A percentile compares a stretch with the other conserved stretches of the same genome.
Evolutionary conservation across 1,140 invertebrate genomes (phyloP).

Genomic region (Notospermus geniculatus): DNA sequence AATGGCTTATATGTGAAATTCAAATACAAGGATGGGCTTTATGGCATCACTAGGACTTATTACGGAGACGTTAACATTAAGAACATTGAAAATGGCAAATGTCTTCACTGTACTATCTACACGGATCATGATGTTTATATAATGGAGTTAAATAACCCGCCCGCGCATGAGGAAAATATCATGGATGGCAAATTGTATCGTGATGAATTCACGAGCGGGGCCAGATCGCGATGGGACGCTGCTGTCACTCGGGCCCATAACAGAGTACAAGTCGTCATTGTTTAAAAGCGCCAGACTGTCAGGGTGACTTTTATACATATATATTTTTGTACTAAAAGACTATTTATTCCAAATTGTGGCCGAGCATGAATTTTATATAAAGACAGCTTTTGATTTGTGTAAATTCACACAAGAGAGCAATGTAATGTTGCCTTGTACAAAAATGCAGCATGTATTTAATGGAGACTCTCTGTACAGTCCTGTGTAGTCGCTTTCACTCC

Average conservation of each 20-base stretch:
- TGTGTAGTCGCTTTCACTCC: too few species aligned
- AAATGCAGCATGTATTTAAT: too few species aligned
- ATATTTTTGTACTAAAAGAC: too few species aligned
- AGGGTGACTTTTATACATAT: too few species aligned
- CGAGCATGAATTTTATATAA: too few species aligned
- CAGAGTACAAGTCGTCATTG: neutral
- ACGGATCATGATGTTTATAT: slow-evolving; percentile 8
- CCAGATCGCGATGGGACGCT: slow-evolving; percentile 3
- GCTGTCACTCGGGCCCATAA: neutral
- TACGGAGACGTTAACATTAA: slow-evolving; percentile 8
- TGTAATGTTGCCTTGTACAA: too few species aligned
- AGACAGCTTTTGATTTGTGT: too few species aligned
- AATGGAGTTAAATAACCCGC: slow-evolving; percentile 1
- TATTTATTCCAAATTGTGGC: too few species aligned
- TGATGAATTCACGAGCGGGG: neutral
- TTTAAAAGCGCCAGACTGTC: neutral
- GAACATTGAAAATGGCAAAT: neutral
- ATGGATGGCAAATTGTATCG: slow-evolving; percentile 8
- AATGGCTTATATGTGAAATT: slow-evolving; percentile 8
- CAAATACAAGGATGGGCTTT: neutral
- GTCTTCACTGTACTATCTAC: slow-evolving; percentile 2
- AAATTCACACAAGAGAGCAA: too few species aligned
- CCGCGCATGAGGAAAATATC: slow-evolving; percentile 3
- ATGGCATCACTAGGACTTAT: neutral
- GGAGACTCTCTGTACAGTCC: too few species aligned